Conservation (phyloP, 1,140 invertebrate genomes). For the Nomia melanderi region DNA sequence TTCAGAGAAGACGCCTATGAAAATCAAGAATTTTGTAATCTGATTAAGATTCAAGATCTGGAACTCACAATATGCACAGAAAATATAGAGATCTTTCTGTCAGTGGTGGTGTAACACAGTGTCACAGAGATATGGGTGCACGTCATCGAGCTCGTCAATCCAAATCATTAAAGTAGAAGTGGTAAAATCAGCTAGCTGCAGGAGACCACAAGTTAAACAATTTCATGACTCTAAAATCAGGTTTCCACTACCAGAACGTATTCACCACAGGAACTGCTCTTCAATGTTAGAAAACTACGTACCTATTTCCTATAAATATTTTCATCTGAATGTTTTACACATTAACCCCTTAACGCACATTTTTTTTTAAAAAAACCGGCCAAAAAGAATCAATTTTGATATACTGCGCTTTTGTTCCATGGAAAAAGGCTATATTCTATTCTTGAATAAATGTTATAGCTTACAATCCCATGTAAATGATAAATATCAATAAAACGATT, state of each 20-base stretch:
- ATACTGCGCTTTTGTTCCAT: no score
- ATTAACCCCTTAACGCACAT: no score
- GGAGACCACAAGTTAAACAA: conserved; percentile 97
- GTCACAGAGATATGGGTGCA: conserved; percentile 99
- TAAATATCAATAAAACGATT: no score
- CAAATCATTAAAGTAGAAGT: conserved; percentile 98
- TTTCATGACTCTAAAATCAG: conserved; percentile 98
- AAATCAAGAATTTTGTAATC: conserved; percentile 99
- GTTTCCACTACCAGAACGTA: conserved; percentile 98
- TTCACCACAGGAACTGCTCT: conserved; percentile 91
- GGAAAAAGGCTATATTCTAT: no score
- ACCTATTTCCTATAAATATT: conserved; percentile 93
- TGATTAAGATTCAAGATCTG: conserved; percentile 99
- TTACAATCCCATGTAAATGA: no score
- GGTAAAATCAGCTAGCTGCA: conserved; percentile 92
- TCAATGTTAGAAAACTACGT: conserved; percentile 94
- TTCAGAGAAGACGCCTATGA: conserved; percentile 93
- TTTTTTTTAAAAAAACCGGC: no score
- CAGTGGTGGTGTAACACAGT: conserved; percentile 97
- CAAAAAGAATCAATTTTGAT: no score
- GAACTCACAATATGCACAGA: conserved; percentile 99
- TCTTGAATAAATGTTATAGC: no score
- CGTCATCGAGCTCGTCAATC: conserved; percentile 97
- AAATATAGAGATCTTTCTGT: conserved; percentile 98
- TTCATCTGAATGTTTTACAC: conserved; percentile 45